Evolutionary conservation across 2,113 vertebrate species (phyloP).

Genomic region (Eptesicus fuscus): DNA sequence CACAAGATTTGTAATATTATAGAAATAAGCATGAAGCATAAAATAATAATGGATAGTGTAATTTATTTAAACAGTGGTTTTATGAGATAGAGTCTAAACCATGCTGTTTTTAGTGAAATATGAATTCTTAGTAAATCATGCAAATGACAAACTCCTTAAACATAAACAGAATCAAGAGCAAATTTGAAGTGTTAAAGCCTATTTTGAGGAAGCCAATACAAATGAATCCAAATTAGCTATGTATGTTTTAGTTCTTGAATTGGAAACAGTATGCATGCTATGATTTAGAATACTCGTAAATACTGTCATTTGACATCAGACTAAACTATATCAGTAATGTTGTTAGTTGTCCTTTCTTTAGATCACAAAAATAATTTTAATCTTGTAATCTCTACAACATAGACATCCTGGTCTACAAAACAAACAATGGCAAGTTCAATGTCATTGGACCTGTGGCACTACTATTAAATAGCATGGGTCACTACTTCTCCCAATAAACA

Average conservation of each 20-base stretch:
- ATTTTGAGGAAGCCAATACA: not conserved
- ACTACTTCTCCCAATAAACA: not conserved
- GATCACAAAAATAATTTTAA: not conserved
- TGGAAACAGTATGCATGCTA: not conserved
- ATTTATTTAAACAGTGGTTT: not conserved
- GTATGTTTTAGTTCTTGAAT: not conserved
- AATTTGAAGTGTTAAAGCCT: not conserved
- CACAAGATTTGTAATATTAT: not conserved
- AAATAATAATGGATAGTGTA: not conserved
- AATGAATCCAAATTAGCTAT: not conserved
- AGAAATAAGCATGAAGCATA: not conserved
- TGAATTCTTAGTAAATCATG: not conserved
- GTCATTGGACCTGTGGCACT: not conserved
- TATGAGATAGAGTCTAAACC: not conserved
- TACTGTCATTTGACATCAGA: not conserved
- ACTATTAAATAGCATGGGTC: not conserved
- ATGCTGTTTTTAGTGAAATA: not conserved
- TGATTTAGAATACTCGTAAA: not conserved
- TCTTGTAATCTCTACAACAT: not conserved
- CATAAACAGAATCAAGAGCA: not conserved
- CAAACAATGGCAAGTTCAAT: not conserved
- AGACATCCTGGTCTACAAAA: not conserved
- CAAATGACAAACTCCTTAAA: constrained; percentile 20
- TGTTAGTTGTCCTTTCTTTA: not conserved
- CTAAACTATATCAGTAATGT: not conserved